These are phyloP conservation scores for Stegodyphus mimosarum DNA, from an alignment of 1,140 invertebrate genomes.

Conservation along the genomic window DNA sequence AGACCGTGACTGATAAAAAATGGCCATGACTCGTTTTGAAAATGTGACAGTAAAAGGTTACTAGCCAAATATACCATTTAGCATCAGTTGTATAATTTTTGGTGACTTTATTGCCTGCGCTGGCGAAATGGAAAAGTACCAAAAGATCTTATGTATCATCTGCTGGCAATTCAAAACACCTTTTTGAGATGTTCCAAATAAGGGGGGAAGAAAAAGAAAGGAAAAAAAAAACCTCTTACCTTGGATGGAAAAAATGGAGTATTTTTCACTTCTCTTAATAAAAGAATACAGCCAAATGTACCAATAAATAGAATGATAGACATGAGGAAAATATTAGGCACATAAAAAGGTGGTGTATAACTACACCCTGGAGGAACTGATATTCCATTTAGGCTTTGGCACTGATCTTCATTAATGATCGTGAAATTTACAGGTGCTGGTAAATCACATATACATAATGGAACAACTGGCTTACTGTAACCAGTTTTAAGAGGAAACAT, in stretches of 20 bases:
- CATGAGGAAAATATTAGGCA: slow-evolving; percentile 67
- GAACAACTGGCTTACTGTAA: not conserved
- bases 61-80: too few relatives aligned
- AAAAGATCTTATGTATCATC: too few relatives aligned
- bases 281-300: slow-evolving; percentile 67
- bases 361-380: slow-evolving; percentile 38
- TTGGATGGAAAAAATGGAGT: slow-evolving; percentile 66
- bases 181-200: too few relatives aligned
- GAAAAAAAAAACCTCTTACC: slow-evolving; percentile 44
- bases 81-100: too few relatives aligned
- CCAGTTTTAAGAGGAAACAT: slow-evolving; percentile 25
- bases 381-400: slow-evolving; percentile 42
- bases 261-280: slow-evolving; percentile 64
- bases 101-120: too few relatives aligned
- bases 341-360: slow-evolving; percentile 55
- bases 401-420: slow-evolving; percentile 23
- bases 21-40: too few relatives aligned
- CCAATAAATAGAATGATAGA: slow-evolving; percentile 67
- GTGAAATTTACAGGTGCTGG: slow-evolving; percentile 19
- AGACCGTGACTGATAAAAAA: too few relatives aligned
- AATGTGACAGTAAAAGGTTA: too few relatives aligned
- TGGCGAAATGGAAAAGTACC: too few relatives aligned
- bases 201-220: too few relatives aligned
- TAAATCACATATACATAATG: slow-evolving; percentile 36
- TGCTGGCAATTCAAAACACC: too few relatives aligned